Evolutionary conservation across 1,140 invertebrate species (phyloP), one percentile per base, ranked within the genome.

Genomic region (Aphis craccivora): DNA sequence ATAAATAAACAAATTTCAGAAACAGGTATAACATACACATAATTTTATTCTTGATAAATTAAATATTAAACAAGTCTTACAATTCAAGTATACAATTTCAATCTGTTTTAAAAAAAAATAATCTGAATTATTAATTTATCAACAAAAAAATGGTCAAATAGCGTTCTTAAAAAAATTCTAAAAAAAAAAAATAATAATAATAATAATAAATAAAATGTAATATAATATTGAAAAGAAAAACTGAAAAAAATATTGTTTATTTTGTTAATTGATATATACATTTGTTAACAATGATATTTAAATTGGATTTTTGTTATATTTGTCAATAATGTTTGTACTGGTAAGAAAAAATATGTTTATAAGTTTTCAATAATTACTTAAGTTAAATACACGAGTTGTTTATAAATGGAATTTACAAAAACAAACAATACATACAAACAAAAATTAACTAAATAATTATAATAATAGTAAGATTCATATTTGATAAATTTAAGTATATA

Each of bases 211-310:
- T 76, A 76, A 76, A n/a, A 35, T 76, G 30, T 30, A 35, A n/a
- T 76, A 76, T 60, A 76, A 76, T 60, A 76, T 76, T 76, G 14
- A n/a, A 76, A 76, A 76, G 60, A 76, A 76, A 76, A 76, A 76
- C n/a, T 76, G n/a, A 76, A n/a, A 67, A 76, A 76, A n/a, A 67
- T n/a, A n/a, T 76, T 76, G 30, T n/a, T 76, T n/a, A n/a, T 76
- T n/a, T 76, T 76, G 60, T n/a, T 76, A 76, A n/a, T 76, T n/a
- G 9, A 30, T 76, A n/a, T 76, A 18, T 76, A 76, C n/a, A 76
- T 60, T 76, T 35, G 60, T 76, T n/a, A n/a, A 76, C 30, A 35
- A 76, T 76, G 14, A 76, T 76, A n/a, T n/a, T n/a, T 76, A 76
- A n/a, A 4, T n/a, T 76, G 60, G 14, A 76, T 30, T 76, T n/a